Evolutionary conservation across 2,113 vertebrate species (phyloP).

Genomic region (human): GRCh38 chr2:229696001-229696500

Average conservation of each 20-base stretch:
- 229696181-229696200: not conserved
- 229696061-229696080: not conserved
- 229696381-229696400: not conserved
- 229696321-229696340: not conserved
- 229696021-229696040: not conserved
- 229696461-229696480: not conserved
- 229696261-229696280: not conserved
- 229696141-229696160: not conserved
- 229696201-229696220: slow-evolving; percentile 4
- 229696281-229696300: not conserved
- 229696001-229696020: not conserved
- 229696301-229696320: not conserved
- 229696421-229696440: no score
- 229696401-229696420: not conserved
- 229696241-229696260: not conserved
- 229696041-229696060: not conserved
- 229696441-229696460: not conserved
- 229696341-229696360: no score
- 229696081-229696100: not conserved
- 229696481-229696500: not conserved
- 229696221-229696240: not conserved
- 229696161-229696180: not conserved
- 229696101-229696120: slow-evolving; percentile 52
- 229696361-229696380: not conserved
- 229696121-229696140: not conserved